Evolutionary conservation across 2,113 vertebrate genomes (phyloP).

Genomic region (Vulpes lagopus): DNA sequence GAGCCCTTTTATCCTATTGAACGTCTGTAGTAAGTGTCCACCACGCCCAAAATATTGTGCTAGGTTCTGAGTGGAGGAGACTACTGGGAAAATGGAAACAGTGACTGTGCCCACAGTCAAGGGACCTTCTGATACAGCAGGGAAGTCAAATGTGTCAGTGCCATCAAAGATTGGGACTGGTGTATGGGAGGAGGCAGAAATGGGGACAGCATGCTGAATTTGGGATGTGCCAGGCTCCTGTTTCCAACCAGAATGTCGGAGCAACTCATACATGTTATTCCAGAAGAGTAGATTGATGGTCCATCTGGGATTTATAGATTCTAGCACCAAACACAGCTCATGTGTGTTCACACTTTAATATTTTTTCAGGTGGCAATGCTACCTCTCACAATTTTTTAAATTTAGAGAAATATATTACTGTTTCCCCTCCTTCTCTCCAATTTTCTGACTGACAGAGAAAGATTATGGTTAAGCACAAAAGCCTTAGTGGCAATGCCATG

Average conservation of each 20-base stretch:
- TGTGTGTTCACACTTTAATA: rapidly evolving
- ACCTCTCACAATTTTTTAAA: background rate
- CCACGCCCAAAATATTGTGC: background rate
- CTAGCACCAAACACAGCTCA: background rate
- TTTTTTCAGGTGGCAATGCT: background rate
- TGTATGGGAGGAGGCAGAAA: background rate
- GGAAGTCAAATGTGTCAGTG: background rate
- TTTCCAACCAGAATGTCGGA: background rate
- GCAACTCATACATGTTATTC: background rate
- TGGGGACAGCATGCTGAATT: background rate
- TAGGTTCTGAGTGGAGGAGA: background rate
- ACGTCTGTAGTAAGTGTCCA: background rate
- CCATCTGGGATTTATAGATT: background rate
- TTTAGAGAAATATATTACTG: background rate
- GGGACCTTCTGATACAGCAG: background rate
- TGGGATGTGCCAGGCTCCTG: background rate
- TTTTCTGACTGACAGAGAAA: background rate
- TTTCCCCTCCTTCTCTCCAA: background rate
- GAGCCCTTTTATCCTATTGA: background rate
- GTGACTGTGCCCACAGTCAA: background rate
- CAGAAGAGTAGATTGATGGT: background rate
- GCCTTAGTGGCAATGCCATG: background rate
- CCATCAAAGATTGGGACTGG: background rate
- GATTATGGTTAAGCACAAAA: background rate
- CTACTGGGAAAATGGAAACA: background rate